Base-by-base conservation (phyloP, 2,888 invertebrate species). In the Drosophila niveifrons region DNA sequence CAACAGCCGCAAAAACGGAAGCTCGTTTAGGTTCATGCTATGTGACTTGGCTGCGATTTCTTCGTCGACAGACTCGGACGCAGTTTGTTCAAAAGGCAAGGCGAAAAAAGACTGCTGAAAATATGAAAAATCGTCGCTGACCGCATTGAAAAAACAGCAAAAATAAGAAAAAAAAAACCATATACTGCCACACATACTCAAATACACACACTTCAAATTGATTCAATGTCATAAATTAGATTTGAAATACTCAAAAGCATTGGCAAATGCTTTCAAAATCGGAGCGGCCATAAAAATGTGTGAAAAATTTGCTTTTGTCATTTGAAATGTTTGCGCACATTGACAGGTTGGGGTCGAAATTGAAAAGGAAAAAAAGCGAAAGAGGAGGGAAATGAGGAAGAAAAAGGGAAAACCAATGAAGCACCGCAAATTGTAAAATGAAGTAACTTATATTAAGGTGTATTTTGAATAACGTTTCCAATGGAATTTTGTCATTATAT, bases 201-300 rank as follows among this genome's bases (percentile, higher is more conserved):
- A 36, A n/a, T 36, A n/a, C n/a, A 65, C 18, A n/a, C 43, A 50
- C 66, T 72, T 52, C 68, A 79, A 85, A 85, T 85, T 85, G 88
- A 85, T 85, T 89, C 86, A 88, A 80, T 85, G 89, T 88, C 85
- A 89, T 85, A 85, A 89, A 85, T 85, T 85, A 89, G 88, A 88
- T 85, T 89, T 89, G 88, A 89, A 85, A 85, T 85, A 65, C 82
- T 85, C 77, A 73, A 73, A 77, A 79, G 89, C 83, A 70, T 73
- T 83, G 67, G 62, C 68, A 51, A 52, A 53, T 43, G 52, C 23
- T 61, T 58, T 53, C 47, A n/a, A 50, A 62, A 28, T 15, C 51
- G 53, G 57, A 56, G 82, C 80, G 68, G 18, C 80, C 82, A 87
- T 87, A 87, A 79, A 85, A 84, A 82, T 89, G 86, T 88, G 77